Base-by-base conservation (phyloP, 2,113 vertebrate genomes). In the Brachionichthys hirsutus region DNA sequence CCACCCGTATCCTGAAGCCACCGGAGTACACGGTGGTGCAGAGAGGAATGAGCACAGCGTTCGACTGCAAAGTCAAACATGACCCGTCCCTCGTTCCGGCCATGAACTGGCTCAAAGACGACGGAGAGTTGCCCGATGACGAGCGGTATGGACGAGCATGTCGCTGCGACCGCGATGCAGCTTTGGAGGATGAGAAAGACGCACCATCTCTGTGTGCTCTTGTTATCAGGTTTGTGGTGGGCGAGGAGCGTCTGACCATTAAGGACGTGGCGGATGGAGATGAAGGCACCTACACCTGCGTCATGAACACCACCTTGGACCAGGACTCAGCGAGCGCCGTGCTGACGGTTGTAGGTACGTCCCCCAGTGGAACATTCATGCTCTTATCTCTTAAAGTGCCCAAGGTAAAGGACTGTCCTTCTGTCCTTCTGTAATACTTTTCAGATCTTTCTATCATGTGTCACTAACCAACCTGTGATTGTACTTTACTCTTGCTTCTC, bases 51-150 rank as follows among this genome's bases (percentile, higher is more conserved):
- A 92, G 83, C 0, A 94, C 92, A 12, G 80, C 90, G 17, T 98
- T 99, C 71, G 94, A 98, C 76, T 99, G 97, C 80, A 91, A 89
- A 87, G 93, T 97, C 78, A 97, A 95, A 77, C 93, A 99, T 0
- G 97, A 99, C 81, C 87, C 87, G 2, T 91, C 92, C 0, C 92
- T 99, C 58, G 38, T 85, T 38, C 91, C 92, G 14, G 92, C 88
- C 42, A 73, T 98, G 86, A 89, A 53, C 1, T 99, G 97, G 97
- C 91, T 97, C 42, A 98, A 97, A 69, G 92, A 98, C 78, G 86
- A 78, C 1, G 72, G 74, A 62, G 93, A 94, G 24, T 82, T 98
- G 55, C 94, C 94, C 30, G 91, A 70, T 54, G 92, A 95, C 9
- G 90, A 91, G 73, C 93, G 96, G 96, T 98, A 91, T 38, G 10